Percentiles rank a stretch among this genome's conserved stretches.
phyloP scores from a whole-genome alignment of 2,113 vertebrate genomes.

The Aramus guarauna region DNA sequence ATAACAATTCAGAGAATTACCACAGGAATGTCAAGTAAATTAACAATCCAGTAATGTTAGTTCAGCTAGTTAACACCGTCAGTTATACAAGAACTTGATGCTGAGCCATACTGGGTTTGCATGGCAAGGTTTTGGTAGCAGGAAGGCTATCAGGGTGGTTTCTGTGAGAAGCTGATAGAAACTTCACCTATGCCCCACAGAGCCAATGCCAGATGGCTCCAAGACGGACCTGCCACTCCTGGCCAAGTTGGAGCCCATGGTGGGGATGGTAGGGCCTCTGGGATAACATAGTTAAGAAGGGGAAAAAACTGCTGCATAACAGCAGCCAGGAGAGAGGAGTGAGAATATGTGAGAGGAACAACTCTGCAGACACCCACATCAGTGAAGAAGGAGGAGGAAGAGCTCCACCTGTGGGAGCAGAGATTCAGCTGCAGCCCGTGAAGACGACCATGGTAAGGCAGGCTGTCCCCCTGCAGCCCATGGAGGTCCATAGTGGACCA shows the following conservation, averaged over 20 bases:
- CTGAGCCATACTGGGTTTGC: neutral
- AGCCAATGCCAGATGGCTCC: neutral
- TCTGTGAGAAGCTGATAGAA: neutral
- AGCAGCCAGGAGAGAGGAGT: neutral
- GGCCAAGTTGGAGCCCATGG: neutral
- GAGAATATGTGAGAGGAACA: neutral
- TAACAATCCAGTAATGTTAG: neutral
- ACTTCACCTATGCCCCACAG: neutral
- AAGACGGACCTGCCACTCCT: rapidly evolving
- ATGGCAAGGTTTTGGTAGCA: neutral
- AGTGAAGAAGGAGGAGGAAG: neutral
- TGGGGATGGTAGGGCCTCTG: neutral
- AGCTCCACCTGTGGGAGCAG: neutral
- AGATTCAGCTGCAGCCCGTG: neutral
- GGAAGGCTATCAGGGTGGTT: neutral
- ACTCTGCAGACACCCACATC: neutral
- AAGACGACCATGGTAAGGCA: too few species aligned
- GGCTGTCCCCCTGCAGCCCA: too few species aligned
- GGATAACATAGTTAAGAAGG: too few species aligned
- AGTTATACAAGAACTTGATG: neutral
- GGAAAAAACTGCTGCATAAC: too few species aligned
- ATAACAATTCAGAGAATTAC: neutral
- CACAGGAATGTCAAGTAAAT: neutral
- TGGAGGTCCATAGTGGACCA: too few species aligned
- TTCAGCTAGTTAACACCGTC: neutral